phyloP scores from a whole-genome alignment of 2,113 vertebrate genomes.

The Cinclus mexicanus region DNA sequence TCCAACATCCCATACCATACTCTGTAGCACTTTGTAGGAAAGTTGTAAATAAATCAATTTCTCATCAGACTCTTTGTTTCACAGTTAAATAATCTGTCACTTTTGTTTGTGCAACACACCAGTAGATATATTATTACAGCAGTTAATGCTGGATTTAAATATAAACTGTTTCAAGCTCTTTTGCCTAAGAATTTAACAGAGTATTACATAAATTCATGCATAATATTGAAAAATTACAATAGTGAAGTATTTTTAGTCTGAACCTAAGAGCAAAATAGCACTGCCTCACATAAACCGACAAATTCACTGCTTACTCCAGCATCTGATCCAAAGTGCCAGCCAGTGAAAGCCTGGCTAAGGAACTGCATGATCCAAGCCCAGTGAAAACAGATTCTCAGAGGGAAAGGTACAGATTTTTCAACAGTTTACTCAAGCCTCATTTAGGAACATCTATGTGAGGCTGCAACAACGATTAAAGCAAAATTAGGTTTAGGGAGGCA shows the following conservation, averaged over 20 bases:
- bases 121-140: background rate
- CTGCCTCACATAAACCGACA: background rate
- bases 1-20: background rate
- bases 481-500: background rate
- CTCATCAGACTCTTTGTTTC: background rate
- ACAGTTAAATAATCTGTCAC: background rate
- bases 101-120: background rate
- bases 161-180: background rate
- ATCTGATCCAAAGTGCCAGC: background rate
- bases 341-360: background rate
- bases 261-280: background rate
- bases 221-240: background rate
- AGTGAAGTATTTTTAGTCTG: background rate
- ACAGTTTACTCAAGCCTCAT: background rate
- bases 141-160: background rate
- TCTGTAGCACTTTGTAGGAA: background rate
- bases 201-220: background rate
- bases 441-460: background rate
- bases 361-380: background rate
- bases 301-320: background rate
- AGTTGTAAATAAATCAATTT: background rate
- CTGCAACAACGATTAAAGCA: background rate
- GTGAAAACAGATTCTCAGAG: background rate
- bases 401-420: background rate
- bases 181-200: background rate